These are phyloP conservation scores for Lepus timidus DNA, from an alignment of 2,113 vertebrate species.

Conservation along the genomic window DNA sequence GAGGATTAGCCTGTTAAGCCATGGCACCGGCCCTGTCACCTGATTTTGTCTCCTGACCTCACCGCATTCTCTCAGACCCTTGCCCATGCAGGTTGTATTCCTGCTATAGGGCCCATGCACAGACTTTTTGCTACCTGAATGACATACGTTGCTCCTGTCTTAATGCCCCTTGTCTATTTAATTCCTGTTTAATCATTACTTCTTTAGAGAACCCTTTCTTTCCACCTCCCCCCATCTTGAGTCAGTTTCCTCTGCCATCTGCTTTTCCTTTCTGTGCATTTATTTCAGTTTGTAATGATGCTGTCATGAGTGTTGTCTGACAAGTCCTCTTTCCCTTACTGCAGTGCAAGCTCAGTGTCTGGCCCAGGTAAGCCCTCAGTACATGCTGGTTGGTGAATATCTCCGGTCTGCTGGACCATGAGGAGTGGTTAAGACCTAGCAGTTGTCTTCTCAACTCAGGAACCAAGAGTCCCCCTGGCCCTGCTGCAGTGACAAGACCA, in stretches of 20 bases:
- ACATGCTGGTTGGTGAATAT: background rate
- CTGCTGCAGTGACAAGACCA: background rate
- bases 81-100: background rate
- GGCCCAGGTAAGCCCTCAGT: background rate
- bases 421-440: background rate
- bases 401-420: background rate
- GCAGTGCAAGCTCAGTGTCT: background rate
- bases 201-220: background rate
- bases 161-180: background rate
- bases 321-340: background rate
- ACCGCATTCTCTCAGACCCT: background rate
- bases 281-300: background rate
- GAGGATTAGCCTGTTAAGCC: no score
- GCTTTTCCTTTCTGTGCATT: background rate
- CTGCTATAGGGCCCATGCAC: background rate
- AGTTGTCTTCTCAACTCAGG: background rate
- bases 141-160: background rate
- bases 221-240: background rate
- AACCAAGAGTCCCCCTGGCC: background rate
- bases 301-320: background rate
- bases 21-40: background rate
- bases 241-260: background rate
- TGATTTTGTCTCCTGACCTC: background rate
- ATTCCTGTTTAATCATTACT: background rate
- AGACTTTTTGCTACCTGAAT: background rate